Evolutionary conservation across 2,113 vertebrate genomes (phyloP).

Genomic region (Jacana jacana): DNA sequence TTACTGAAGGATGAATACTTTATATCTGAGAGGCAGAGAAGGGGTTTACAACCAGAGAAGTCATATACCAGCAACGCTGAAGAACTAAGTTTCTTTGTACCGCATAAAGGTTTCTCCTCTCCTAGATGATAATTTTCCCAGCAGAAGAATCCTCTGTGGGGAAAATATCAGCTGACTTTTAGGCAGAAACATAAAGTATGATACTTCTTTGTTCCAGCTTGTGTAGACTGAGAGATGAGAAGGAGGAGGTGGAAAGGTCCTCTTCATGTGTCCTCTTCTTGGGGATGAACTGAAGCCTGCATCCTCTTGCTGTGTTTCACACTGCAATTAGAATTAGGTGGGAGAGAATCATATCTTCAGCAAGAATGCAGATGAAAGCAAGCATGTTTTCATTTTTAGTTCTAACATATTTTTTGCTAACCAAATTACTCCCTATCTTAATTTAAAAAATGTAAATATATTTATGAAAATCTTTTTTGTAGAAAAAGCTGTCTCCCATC

Average conservation of each 20-base stretch:
- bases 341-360: background rate
- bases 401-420: background rate
- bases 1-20: background rate
- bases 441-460: background rate
- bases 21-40: background rate
- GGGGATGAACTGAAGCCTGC: background rate
- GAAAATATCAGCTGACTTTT: background rate
- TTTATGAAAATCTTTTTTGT: background rate
- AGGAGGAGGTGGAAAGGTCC: background rate
- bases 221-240: background rate
- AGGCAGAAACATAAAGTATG: background rate
- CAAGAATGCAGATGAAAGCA: background rate
- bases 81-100: background rate
- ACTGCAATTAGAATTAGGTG: background rate
- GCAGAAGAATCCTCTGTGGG: background rate
- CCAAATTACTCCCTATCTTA: background rate
- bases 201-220: background rate
- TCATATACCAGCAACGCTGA: background rate
- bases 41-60: background rate
- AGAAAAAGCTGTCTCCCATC: background rate
- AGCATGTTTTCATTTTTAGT: background rate
- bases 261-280: background rate
- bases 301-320: background rate
- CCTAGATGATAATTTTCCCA: background rate
- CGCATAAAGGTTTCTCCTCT: background rate